Percentiles rank a stretch among this genome's conserved stretches.
Evolutionary conservation across 2,797 vertebrate species (phyloP).

Genomic region (Gorsachius magnificus): DNA sequence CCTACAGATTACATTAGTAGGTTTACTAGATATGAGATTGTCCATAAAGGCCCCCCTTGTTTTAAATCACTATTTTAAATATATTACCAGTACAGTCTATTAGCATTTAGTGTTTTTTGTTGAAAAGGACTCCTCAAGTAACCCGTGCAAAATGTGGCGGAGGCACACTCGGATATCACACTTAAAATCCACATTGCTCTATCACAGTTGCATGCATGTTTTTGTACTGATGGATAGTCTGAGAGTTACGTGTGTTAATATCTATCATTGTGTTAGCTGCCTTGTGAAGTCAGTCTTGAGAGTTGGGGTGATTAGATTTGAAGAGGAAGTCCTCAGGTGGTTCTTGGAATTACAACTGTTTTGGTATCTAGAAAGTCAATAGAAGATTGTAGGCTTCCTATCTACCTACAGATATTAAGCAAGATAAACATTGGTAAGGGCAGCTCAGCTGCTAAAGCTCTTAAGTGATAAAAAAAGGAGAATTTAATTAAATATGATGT

Average conservation of each 20-base stretch:
- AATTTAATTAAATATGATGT: background rate
- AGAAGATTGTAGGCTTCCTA: background rate
- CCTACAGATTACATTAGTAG: background rate
- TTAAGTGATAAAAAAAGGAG: background rate
- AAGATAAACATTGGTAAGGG: background rate
- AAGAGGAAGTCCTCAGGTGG: background rate
- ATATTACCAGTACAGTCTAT: background rate
- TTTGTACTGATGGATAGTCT: background rate
- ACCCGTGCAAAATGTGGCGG: background rate
- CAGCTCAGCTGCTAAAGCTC: background rate
- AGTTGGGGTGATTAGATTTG: background rate
- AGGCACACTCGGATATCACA: accelerated
- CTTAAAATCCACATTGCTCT: background rate
- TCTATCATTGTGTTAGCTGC: background rate
- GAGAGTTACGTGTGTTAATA: accelerated
- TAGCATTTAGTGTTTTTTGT: background rate
- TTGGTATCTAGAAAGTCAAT: background rate
- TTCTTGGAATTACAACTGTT: background rate
- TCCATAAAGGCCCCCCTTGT: background rate
- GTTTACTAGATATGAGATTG: background rate
- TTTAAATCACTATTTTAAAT: background rate
- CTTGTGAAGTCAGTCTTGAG: background rate
- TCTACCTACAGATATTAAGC: background rate
- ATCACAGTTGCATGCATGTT: too few relatives aligned
- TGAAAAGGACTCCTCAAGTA: background rate